A percentile compares a stretch with the other conserved stretches of the same genome.
phyloP scores from a whole-genome alignment of 2,113 vertebrate genomes.

The Grus americana region DNA sequence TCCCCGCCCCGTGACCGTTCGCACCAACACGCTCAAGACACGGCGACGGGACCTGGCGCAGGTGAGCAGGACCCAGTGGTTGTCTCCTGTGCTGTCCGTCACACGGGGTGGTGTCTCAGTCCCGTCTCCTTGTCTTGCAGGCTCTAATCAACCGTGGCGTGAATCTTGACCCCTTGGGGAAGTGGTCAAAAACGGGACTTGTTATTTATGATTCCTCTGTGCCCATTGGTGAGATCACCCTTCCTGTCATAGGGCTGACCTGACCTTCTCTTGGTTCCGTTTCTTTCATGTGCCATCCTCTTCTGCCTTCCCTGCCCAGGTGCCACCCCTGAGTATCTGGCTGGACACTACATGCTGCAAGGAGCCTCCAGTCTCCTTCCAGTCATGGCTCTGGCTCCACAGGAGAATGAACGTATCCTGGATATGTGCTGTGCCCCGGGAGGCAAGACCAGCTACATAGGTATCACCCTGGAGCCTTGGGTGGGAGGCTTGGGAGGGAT shows the following conservation, averaged over 20 bases:
- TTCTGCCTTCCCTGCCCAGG: slow-evolving; percentile 70
- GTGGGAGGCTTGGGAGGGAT: not conserved
- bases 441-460: slow-evolving; percentile 96
- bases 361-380: slow-evolving; percentile 96
- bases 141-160: slow-evolving; percentile 96
- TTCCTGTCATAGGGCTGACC: not conserved
- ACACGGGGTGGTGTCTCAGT: fast-evolving
- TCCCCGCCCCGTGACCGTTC: slow-evolving; percentile 90
- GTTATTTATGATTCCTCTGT: slow-evolving; percentile 96
- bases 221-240: slow-evolving; percentile 83
- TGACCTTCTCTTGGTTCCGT: not conserved
- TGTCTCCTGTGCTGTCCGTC: not conserved
- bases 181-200: slow-evolving; percentile 96
- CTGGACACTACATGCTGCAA: slow-evolving; percentile 97
- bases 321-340: slow-evolving; percentile 95
- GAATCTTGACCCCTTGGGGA: slow-evolving; percentile 94
- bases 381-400: slow-evolving; percentile 94
- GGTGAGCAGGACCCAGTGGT: slow-evolving; percentile 63
- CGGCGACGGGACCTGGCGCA: slow-evolving; percentile 94
- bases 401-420: slow-evolving; percentile 91
- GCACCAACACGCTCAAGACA: slow-evolving; percentile 94
- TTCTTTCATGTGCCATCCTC: not conserved
- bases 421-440: slow-evolving; percentile 98
- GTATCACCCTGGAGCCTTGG: slow-evolving; percentile 64
- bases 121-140: slow-evolving; percentile 62